phyloP scores from a whole-genome alignment of 2,797 vertebrate species.

The Ctenosaura bakeri region DNA sequence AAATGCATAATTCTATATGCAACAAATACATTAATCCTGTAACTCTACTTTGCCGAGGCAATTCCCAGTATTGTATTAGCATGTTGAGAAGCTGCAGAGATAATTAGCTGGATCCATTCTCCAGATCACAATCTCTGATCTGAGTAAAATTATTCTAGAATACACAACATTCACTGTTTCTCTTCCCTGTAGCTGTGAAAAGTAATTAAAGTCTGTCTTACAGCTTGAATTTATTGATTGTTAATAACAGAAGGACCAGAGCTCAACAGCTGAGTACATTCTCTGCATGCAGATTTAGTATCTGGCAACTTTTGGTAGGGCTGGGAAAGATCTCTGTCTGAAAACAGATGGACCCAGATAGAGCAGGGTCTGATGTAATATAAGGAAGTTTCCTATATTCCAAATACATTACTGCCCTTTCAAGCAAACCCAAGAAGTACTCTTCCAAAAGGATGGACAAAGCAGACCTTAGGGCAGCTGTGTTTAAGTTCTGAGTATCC shows the following conservation, averaged over 20 bases:
- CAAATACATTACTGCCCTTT: not conserved
- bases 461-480: not conserved
- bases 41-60: not conserved
- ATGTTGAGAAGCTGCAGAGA: not conserved
- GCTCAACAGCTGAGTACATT: not conserved
- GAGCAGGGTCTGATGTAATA: too few species aligned
- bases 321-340: too few species aligned
- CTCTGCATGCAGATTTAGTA: too few species aligned
- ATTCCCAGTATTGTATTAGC: not conserved
- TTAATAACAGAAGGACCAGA: not conserved
- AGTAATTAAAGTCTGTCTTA: not conserved
- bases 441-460: not conserved
- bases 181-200: not conserved
- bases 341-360: too few species aligned
- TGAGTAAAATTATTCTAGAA: slow-evolving; percentile 6
- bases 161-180: not conserved
- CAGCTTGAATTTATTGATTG: not conserved
- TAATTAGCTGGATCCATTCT: slow-evolving; percentile 28
- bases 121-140: slow-evolving; percentile 50
- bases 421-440: not conserved
- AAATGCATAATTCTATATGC: not conserved
- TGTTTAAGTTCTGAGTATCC: not conserved
- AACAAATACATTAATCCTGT: not conserved
- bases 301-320: too few species aligned
- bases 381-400: not conserved